Evolutionary conservation across 2,797 vertebrate genomes (phyloP).

Genomic region (Hippopotamyrus pictus): DNA sequence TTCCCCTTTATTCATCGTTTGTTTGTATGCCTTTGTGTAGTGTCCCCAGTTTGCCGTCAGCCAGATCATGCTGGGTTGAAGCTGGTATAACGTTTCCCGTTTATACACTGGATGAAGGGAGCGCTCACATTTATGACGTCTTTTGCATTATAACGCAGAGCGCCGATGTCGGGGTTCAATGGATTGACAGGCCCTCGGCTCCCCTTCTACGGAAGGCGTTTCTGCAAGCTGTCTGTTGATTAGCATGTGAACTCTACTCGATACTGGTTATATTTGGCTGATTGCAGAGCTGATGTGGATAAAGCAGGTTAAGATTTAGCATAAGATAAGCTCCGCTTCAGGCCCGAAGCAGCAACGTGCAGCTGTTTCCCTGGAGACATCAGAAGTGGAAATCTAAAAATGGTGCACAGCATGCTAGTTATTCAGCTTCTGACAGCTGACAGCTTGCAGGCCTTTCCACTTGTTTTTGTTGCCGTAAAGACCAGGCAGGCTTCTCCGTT

Average conservation of each 20-base stretch:
- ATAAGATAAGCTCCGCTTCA: not conserved
- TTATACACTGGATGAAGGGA: not conserved
- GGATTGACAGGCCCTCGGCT: not conserved
- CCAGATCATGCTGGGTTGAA: not conserved
- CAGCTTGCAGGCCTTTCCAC: not conserved
- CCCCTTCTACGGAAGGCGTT: not conserved
- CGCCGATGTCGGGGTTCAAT: not conserved
- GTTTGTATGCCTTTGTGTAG: not conserved
- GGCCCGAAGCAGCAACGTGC: not conserved
- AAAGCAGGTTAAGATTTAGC: not conserved
- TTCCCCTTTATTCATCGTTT: not conserved
- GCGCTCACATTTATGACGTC: not conserved
- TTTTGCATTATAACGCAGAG: not conserved
- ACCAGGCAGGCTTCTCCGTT: not conserved
- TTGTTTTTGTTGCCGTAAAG: not conserved
- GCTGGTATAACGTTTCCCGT: not conserved
- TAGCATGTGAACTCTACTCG: not conserved
- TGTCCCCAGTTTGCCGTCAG: not conserved
- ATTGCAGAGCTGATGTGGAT: not conserved
- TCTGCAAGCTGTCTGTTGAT: not conserved
- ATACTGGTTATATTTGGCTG: not conserved
- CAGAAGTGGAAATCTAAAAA: conserved; percentile 8
- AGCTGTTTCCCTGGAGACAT: not conserved
- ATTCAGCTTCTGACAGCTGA: conserved; percentile 9
- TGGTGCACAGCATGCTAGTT: not conserved